Conservation (phyloP, 1,140 invertebrate genomes). For the Camponotus vicinus region DNA sequence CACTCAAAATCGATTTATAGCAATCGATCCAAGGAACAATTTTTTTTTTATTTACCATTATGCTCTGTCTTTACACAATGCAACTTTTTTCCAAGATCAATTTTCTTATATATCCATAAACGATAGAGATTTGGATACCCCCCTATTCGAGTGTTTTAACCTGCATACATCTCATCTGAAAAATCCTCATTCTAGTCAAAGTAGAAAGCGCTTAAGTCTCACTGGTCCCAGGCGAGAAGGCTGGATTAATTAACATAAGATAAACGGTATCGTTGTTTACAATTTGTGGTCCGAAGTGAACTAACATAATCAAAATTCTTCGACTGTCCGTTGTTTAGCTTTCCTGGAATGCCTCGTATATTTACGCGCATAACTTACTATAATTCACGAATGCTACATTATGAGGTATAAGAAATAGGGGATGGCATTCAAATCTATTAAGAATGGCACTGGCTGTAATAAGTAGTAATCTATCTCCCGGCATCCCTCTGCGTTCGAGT, state of each 20-base stretch:
- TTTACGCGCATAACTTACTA: conserved; percentile 36
- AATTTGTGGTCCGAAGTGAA: conserved; percentile 14
- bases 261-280: conserved; percentile 58
- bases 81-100: conserved; percentile 9
- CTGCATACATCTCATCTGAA: conserved; percentile 22
- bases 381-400: conserved; percentile 38
- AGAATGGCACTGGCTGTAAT: conserved; percentile 62
- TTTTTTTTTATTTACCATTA: conserved; percentile 35
- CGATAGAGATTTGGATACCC: conserved; percentile 11
- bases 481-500: conserved; percentile 38
- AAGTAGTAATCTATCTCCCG: conserved; percentile 55
- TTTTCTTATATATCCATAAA: conserved; percentile 21
- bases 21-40: conserved; percentile 32
- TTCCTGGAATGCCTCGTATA: conserved; percentile 38
- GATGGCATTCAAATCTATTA: conserved; percentile 49
- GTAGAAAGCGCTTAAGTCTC: conserved; percentile 56
- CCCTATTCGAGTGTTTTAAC: conserved; percentile 1
- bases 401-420: conserved; percentile 59
- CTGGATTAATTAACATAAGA: conserved; percentile 57
- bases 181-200: conserved; percentile 46
- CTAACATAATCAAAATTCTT: conserved; percentile 30
- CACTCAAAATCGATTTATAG: conserved; percentile 35
- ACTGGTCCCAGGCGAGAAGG: conserved; percentile 57
- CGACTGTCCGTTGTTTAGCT: neutral
- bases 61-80: conserved; percentile 2